Percentiles rank a stretch among this genome's conserved stretches.
Evolutionary conservation across 1,140 invertebrate species (phyloP).

Genomic region (Calosoma granatense): DNA sequence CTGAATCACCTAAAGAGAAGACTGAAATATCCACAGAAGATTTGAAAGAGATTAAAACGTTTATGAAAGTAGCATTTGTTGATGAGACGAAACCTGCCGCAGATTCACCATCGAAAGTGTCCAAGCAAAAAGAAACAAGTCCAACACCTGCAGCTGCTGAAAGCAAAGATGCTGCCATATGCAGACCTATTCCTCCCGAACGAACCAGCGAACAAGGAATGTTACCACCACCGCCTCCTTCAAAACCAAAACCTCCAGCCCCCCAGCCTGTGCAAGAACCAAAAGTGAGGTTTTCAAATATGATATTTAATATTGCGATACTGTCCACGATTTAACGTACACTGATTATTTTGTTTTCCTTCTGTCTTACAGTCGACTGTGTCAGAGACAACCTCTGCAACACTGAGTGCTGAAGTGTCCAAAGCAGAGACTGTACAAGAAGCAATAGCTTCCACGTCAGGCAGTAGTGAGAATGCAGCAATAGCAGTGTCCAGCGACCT

Average conservation of each 20-base stretch:
- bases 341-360: too few relatives aligned
- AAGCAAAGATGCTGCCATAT: constrained; percentile 28
- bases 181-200: constrained; percentile 34
- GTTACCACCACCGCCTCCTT: constrained; percentile 35
- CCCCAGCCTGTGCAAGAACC: background rate
- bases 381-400: background rate
- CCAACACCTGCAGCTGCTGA: constrained; percentile 23
- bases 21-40: background rate
- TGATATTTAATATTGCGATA: background rate
- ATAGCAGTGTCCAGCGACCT: constrained; percentile 1
- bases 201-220: constrained; percentile 34
- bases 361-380: too few relatives aligned
- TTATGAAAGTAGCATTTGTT: background rate
- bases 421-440: constrained; percentile 26
- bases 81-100: background rate
- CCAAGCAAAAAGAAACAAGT: constrained; percentile 39
- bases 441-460: constrained; percentile 11
- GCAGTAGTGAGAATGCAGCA: constrained; percentile 1
- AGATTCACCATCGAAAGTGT: constrained; percentile 34
- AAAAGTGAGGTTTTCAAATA: background rate
- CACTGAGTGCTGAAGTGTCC: background rate
- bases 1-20: background rate
- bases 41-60: background rate
- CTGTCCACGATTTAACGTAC: too few relatives aligned
- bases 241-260: constrained; percentile 13